These are phyloP conservation scores for Xestia c-nigrum DNA, from an alignment of 2,888 invertebrate species.

Conservation along the genomic window DNA sequence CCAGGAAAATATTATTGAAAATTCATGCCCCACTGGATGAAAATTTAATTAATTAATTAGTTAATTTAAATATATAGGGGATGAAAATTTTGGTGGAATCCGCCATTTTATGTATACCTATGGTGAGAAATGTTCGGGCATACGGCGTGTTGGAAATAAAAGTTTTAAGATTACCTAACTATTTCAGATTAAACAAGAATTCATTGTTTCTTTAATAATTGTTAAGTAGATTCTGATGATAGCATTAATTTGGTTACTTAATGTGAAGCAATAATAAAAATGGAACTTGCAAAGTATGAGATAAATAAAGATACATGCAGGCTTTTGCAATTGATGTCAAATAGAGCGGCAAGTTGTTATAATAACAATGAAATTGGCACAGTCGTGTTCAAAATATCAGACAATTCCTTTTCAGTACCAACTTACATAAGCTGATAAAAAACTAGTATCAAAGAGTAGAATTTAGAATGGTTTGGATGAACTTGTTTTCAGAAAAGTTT, in stretches of 20 bases:
- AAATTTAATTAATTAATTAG: no score
- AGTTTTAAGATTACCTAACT: not conserved
- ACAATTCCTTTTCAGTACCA: constrained; percentile 19
- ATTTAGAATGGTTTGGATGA: not conserved
- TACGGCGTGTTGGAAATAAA: not conserved
- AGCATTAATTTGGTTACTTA: not conserved
- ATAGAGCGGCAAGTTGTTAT: constrained; percentile 34
- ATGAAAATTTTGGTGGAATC: not conserved
- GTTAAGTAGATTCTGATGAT: not conserved
- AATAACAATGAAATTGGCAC: not conserved
- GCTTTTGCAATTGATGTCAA: constrained; percentile 9
- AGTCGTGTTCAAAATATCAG: not conserved
- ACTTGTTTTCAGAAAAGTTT: not conserved
- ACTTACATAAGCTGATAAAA: not conserved
- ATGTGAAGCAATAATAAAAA: not conserved
- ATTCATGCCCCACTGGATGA: not conserved
- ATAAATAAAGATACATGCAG: constrained; percentile 7
- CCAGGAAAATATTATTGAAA: not conserved
- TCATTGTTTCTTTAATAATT: not conserved
- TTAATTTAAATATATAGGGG: not conserved
- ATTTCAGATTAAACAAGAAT: not conserved
- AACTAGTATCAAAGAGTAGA: not conserved
- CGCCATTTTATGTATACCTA: not conserved
- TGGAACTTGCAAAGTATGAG: not conserved
- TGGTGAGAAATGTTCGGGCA: not conserved